phyloP scores from a whole-genome alignment of 2,888 invertebrate species.

The Cremastinae sp. region DNA sequence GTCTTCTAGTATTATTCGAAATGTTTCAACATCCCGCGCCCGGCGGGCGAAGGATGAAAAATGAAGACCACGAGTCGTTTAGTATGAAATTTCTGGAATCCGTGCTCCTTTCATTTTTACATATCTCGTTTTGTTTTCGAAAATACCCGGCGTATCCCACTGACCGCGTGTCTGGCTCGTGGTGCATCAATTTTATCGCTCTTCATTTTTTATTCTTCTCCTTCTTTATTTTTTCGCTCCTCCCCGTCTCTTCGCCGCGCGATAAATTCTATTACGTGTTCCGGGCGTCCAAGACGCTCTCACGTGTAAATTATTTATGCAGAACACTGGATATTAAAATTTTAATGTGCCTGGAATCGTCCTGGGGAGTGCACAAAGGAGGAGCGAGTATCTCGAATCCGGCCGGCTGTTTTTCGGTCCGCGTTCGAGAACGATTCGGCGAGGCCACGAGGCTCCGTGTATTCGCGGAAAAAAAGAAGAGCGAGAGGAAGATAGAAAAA shows the following conservation, averaged over 20 bases:
- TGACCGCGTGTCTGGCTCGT: conserved; percentile 11
- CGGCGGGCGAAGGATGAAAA: too few species aligned
- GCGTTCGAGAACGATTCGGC: conserved; percentile 22
- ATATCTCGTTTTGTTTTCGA: conserved; percentile 22
- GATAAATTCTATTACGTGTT: conserved; percentile 21
- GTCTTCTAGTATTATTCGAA: too few species aligned
- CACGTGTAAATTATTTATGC: not conserved
- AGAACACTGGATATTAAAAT: too few species aligned
- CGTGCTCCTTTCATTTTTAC: conserved; percentile 1
- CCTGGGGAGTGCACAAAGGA: conserved; percentile 16
- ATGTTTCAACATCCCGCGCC: not conserved
- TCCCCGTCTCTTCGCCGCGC: not conserved
- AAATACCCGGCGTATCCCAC: conserved; percentile 45
- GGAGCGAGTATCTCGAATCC: conserved; percentile 1
- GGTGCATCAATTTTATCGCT: conserved; percentile 6
- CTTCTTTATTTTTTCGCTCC: conserved; percentile 1
- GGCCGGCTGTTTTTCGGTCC: conserved; percentile 25
- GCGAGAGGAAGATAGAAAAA: conserved; percentile 12
- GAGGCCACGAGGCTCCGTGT: not conserved
- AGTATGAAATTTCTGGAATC: not conserved
- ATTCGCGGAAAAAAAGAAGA: conserved; percentile 10
- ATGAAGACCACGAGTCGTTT: too few species aligned
- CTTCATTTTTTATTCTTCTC: not conserved
- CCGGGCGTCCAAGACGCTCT: not conserved
- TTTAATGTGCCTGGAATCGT: conserved; percentile 3